Evolutionary conservation across 2,113 vertebrate species (phyloP), one percentile per base, ranked within the genome.

Genomic region (Paradoxurus hermaphroditus): DNA sequence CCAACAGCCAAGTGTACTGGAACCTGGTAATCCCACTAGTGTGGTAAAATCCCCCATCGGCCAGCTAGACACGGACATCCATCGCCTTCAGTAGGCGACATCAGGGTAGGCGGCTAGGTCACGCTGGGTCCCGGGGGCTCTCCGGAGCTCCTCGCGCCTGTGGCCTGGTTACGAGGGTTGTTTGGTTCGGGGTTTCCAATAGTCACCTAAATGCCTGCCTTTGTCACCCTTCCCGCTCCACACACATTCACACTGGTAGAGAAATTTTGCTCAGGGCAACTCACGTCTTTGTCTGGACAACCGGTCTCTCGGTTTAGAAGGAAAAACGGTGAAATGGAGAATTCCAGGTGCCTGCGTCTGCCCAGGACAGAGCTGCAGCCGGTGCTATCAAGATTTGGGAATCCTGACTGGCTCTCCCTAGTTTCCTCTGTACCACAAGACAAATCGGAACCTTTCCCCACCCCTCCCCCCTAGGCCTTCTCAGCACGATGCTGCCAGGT

Each of bases 31-130:
- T 63, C 75, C 27, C 44, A 68, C 44, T 51, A 56, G 73, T n/a
- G 73, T 84, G 90, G 97, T 78, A 44, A 94, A 93, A 86, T 88
- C 70, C 93, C 89, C 56, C 78, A 59, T 86, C 73, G 29, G 94
- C 91, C 79, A 91, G 86, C 79, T 67, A 36, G 94, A 84, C 79
- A 72, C 63, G 3, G 86, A 53, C 23, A 36, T 70, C 51, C 49
- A 72, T 85, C 75, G 39, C 3, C n/a, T 18, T 12, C 5, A 46
- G 82, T 34, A 93, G 83, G 67, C 82, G 14, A 59, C 11, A 1
- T 0, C 1, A 34, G 83, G 16, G 21, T 31, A 27, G 1, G 0
- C 36, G 13, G 39, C 19, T 0, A 9, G 67, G 41, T 70, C 65
- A 39, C 29, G 0, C 18, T 6, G 31, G 53, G 63, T 44, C 67